Evolutionary conservation across 2,888 invertebrate genomes (phyloP), one percentile per base, ranked within the genome.

Genomic region (Brachylomia viminalis): DNA sequence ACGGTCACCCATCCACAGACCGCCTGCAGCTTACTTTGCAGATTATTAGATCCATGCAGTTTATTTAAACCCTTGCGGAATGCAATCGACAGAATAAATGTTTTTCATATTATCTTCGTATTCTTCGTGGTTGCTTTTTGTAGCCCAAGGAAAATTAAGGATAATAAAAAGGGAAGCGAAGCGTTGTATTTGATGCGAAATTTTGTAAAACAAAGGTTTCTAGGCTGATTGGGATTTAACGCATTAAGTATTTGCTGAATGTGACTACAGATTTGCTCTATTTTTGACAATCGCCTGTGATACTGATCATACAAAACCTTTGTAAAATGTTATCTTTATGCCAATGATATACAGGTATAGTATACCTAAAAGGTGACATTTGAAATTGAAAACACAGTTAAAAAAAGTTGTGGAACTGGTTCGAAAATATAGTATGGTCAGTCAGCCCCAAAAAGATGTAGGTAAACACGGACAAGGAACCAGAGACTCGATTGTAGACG

Each of bases 131-230:
- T 61, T 49, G 17, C 17, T 42, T 23, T 70, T 71, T 42, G 17
- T 10, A 49, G 30, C 65, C 73, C 65, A 17, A 17, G 42, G 49
- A n/a, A 65, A 73, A 73, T 65, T 61, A 23, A 0, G 23, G 23
- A 23, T 17, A 38, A 49, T 59, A 17, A 38, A 38, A 52, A 15
- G 15, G 20, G 17, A 33, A 69, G 20, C 20, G 33, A 67, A 38
- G 27, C 17, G 8, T 52, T 23, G 17, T 30, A n/a, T 38, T 59
- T 62, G 54, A 11, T n/a, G 54, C 54, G 1, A 7, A 27, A 54
- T 54, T 54, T 20, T 15, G 27, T 27, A 30, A 66, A 33, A 33
- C n/a, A 5, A 10, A 15, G 30, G 1, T 27, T 20, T 5, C 33
- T 17, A 3, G 3, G 11, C 7, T 33, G 20, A n/a, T 56, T 27